Base-by-base conservation (phyloP, 1,140 invertebrate genomes). In the Habropoda laboriosa region DNA sequence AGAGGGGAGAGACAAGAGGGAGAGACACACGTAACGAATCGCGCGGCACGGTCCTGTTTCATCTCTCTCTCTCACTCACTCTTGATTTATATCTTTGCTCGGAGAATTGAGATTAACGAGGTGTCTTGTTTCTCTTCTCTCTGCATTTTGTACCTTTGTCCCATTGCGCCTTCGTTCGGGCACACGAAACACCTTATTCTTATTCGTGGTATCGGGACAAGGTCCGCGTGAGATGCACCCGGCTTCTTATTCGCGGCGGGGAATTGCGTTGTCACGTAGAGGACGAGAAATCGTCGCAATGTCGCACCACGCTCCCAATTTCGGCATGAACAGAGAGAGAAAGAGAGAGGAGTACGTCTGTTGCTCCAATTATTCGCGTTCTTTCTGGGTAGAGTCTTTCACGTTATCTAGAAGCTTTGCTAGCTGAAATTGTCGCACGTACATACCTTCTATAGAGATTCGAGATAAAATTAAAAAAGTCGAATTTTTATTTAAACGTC, bases 101-200 rank as follows among this genome's bases (percentile, higher is more conserved):
- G 55, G 55, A 27, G 75, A 78, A 78, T 78, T 78, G 67, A 78
- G 75, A 78, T 78, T 78, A 71, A 78, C 75, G 75, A 78, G 75
- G 35, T 55, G 47, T 40, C 60, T 55, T 40, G 67, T 71, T 60
- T 16, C 45, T 70, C 18, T 42, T 32, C 40, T n/a, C n/a, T n/a
- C n/a, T n/a, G n/a, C n/a, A n/a, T n/a, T n/a, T n/a, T n/a, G 55
- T 70, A 76, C 32, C 40, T 76, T 45, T 21, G n/a, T 35, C 70
- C 42, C 64, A 49, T 57, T 77, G 53, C 45, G 53, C 42, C 35
- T 49, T 58, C 53, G 13, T 47, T 35, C 21, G 13, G 61, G 45
- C 27, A 30, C 35, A 18, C 64, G 47, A 51, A 68, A 68, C 64
- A 42, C 32, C 55, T 49, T 70, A 57, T 66, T 57, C 27, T 35